Evolutionary conservation across 2,113 vertebrate species (phyloP).

Genomic region (Macquaria ambigua): DNA sequence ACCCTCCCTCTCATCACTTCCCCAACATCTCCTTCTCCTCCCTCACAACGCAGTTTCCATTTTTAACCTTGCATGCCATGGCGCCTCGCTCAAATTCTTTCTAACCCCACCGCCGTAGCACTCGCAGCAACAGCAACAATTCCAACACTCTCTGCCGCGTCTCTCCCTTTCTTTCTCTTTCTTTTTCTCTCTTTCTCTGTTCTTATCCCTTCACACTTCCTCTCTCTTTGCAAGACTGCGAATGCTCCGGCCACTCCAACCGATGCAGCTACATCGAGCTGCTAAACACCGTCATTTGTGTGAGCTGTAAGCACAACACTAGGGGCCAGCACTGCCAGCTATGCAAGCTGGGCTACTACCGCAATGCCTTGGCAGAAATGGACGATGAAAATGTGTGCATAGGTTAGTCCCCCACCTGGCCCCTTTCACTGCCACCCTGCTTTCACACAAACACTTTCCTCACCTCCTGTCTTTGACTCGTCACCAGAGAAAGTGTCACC

Average conservation of each 20-base stretch:
- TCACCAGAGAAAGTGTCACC: constrained; percentile 47
- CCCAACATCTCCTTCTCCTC: constrained; percentile 38
- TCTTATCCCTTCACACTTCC: constrained; percentile 72
- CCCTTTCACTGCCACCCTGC: constrained; percentile 61
- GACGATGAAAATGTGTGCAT: constrained; percentile 99
- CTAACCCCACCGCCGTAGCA: constrained; percentile 71
- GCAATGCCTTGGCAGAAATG: constrained; percentile 98
- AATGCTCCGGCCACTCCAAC: constrained; percentile 99
- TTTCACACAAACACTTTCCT: constrained; percentile 54
- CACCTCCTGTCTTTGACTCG: constrained; percentile 56
- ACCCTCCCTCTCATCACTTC: constrained; percentile 28
- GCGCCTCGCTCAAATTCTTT: constrained; percentile 82
- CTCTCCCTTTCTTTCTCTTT: constrained; percentile 54
- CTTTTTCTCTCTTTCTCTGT: constrained; percentile 62
- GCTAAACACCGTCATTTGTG: constrained; percentile 99
- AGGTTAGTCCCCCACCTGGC: constrained; percentile 91
- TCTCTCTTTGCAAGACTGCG: constrained; percentile 95
- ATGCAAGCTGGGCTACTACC: constrained; percentile 99
- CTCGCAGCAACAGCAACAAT: constrained; percentile 69
- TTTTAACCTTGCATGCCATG: constrained; percentile 89
- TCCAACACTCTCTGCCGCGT: constrained; percentile 58
- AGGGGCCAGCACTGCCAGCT: constrained; percentile 99
- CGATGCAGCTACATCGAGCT: constrained; percentile 99
- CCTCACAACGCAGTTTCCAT: constrained; percentile 75
- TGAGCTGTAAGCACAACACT: constrained; percentile 99